Evolutionary conservation across 2,797 vertebrate genomes (phyloP).

Genomic region (Phrynocephalus forsythii): DNA sequence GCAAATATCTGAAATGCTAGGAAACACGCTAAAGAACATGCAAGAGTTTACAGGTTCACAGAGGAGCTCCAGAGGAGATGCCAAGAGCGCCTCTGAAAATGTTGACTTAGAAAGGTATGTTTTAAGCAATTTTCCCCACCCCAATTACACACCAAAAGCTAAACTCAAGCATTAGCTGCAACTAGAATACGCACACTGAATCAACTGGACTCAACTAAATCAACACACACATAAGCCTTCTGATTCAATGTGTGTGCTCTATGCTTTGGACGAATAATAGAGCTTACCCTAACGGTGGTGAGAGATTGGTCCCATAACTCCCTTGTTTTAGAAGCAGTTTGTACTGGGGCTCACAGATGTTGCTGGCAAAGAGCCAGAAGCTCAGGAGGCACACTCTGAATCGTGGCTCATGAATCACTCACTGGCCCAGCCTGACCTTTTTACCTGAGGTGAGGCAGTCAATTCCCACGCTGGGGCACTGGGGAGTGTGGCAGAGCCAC

Average conservation of each 20-base stretch:
- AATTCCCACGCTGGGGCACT: too few species aligned
- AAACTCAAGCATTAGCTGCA: too few species aligned
- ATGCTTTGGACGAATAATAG: too few species aligned
- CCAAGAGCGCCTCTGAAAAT: background rate
- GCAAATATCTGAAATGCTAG: background rate
- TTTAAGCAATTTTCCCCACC: background rate
- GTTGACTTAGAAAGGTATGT: background rate
- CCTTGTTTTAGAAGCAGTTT: background rate
- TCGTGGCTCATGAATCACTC: constrained; percentile 1
- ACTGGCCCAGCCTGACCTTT: too few species aligned
- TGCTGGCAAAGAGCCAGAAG: background rate
- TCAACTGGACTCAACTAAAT: background rate
- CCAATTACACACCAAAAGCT: background rate
- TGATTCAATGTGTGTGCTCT: too few species aligned
- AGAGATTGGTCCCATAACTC: background rate
- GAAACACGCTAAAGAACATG: background rate
- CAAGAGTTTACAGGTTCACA: too few species aligned
- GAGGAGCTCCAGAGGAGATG: background rate
- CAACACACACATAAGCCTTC: too few species aligned
- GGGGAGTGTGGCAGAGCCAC: too few species aligned
- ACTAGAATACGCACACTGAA: too few species aligned
- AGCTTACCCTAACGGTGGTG: background rate
- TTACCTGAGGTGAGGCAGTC: too few species aligned
- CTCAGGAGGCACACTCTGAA: background rate
- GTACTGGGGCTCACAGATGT: background rate